Percentiles rank a stretch among this genome's conserved stretches.
phyloP scores from a whole-genome alignment of 2,888 invertebrate genomes.

The Catocala fraxini region DNA sequence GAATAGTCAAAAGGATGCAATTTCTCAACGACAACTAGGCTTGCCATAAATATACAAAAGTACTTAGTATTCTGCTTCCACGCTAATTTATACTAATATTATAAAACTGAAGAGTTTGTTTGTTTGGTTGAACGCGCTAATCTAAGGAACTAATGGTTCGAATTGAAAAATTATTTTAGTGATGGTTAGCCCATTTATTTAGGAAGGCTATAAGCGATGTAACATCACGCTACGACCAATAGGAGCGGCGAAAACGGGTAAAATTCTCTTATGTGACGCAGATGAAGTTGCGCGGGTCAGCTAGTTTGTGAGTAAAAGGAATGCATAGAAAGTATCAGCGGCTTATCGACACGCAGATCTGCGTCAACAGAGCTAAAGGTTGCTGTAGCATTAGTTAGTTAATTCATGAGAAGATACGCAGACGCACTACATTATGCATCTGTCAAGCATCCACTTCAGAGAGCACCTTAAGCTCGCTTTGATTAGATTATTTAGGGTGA shows the following conservation, averaged over 20 bases:
- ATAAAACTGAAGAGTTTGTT: too few species aligned
- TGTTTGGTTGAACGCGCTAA: too few species aligned
- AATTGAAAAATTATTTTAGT: too few species aligned
- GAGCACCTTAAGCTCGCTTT: not conserved
- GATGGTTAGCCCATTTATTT: too few species aligned
- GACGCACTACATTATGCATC: constrained; percentile 6
- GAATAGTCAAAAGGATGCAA: not conserved
- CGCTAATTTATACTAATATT: too few species aligned
- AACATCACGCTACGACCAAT: too few species aligned
- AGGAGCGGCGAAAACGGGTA: too few species aligned
- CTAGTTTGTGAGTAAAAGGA: constrained; percentile 19
- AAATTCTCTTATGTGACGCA: too few species aligned
- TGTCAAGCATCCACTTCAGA: constrained; percentile 1
- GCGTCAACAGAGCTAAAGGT: constrained; percentile 15
- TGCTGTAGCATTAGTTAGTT: constrained; percentile 14
- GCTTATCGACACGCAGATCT: constrained; percentile 14
- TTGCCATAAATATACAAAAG: constrained; percentile 7
- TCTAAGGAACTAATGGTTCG: too few species aligned
- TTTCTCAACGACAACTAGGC: too few species aligned
- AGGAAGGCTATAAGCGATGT: too few species aligned
- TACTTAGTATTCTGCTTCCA: constrained; percentile 14
- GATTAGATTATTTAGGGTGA: not conserved
- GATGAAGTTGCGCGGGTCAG: too few species aligned
- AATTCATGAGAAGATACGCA: not conserved
- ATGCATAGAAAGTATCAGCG: constrained; percentile 13